Base-by-base conservation (phyloP, 2,113 vertebrate species). In the Nothoprocta pentlandii region DNA sequence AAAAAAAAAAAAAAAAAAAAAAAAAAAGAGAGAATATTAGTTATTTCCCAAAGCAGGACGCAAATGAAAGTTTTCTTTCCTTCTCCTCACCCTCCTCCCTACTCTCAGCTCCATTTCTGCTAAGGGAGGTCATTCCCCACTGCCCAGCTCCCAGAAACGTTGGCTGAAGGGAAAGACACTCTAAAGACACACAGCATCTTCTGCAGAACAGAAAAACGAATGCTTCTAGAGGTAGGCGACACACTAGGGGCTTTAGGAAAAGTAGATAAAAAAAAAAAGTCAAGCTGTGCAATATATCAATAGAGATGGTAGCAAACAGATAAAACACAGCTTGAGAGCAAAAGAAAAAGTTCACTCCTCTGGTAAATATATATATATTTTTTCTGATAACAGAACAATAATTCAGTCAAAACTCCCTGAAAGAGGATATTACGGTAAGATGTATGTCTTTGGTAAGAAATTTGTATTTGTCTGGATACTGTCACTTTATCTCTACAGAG, bases 361-460 rank as follows among this genome's bases (percentile, higher is more conserved):
- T 59, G 46, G 69, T 79, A 90, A 92, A 93, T 81, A 44, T 66
- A 89, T 79, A 46, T 47, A 15, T 49, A 14, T 83, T 90, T 58
- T 53, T 89, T 85, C 44, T 68, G 26, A 74, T 87, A 94, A 71
- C 47, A 86, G 64, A 90, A 93, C 30, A 41, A 34, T 44, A 74
- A 86, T 61, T 81, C 76, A 78, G 22, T 94, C 87, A 85, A 91
- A 97, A 96, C 63, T 56, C 64, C 78, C 71, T 78, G 90, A 94
- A 92, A 42, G 80, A 91, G 94, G 82, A 93, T 87, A 68, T 94
- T 94, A 87, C 15, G 82, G 91, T 96, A 94, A 97, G 96, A 96
- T 92, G 78, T 36, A 66, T 25, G n/a, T 61, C 90, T 92, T 96
- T 86, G 83, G 39, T 92, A 90, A 97, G 92, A 97, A 95, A 92